Base-by-base conservation (phyloP, 2,888 invertebrate species). In the Drepana falcataria region DNA sequence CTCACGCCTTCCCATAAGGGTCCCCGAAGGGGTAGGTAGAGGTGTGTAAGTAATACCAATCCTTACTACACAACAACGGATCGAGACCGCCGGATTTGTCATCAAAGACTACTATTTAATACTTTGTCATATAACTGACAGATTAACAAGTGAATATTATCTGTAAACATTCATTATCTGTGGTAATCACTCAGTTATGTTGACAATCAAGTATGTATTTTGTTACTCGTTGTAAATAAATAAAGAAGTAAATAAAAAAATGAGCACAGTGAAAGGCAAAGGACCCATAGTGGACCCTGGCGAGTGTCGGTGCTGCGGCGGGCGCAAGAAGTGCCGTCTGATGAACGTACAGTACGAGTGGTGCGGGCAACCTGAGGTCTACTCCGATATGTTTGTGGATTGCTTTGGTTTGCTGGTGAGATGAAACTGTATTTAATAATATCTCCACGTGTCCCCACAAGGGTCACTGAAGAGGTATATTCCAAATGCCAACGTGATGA, bases 371-470 rank as follows among this genome's bases (percentile, higher is more conserved):
- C 79, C 77, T 61, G 87, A 88, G 68, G 70, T 84, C 0, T 88
- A 88, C 55, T 76, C 81, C 0, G 87, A 88, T 61, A 83, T 88
- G 77, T 84, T 88, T 60, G 73, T 88, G 4, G 87, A 87, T 58
- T 86, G 85, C 65, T 88, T 85, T 63, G 88, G 89, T 5, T 68
- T 88, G 55, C 58, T 88, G 73, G 87, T 88, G 59, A 66, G 80
- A 74, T 5, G 2, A 41, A 54, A 35, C 53, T 49, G 2, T 44
- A 6, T 7, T 5, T 33, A 6, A 35, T 4, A 21, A 21, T 21
- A 21, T 21, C 21, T 21, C 21, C 21, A 21, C 21, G 21, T 21
- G 21, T 21, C 21, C 21, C 21, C 21, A 21, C 21, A 21, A 21
- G 21, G 21, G 21, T 21, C 21, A 21, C 21, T 21, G 21, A 21